Evolutionary conservation across 2,888 invertebrate species (phyloP).

Genomic region (Hesperia comma): DNA sequence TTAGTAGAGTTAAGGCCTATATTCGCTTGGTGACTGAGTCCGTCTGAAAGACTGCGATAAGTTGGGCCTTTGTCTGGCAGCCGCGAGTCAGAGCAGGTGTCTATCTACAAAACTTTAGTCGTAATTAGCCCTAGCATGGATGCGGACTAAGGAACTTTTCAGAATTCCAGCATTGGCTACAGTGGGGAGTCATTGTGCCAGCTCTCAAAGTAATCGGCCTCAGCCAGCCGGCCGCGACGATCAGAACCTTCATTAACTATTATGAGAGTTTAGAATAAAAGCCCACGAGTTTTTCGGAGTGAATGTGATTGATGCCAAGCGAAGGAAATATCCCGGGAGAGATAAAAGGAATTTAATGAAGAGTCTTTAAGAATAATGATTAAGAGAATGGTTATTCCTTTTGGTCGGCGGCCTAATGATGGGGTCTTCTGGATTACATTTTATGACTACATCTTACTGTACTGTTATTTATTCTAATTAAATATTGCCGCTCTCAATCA

Average conservation of each 20-base stretch:
- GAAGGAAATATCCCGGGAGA: slow-evolving; percentile 82
- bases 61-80: slow-evolving; percentile 79
- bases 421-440: slow-evolving; percentile 78
- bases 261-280: slow-evolving; percentile 84
- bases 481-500: slow-evolving; percentile 39
- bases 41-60: slow-evolving; percentile 80
- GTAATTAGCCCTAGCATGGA: slow-evolving; percentile 81
- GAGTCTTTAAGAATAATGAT: slow-evolving; percentile 84
- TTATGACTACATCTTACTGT: slow-evolving; percentile 71
- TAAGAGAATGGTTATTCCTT: slow-evolving; percentile 83
- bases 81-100: slow-evolving; percentile 80
- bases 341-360: slow-evolving; percentile 84
- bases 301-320: slow-evolving; percentile 83
- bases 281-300: slow-evolving; percentile 83
- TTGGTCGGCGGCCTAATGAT: slow-evolving; percentile 79
- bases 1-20: slow-evolving; percentile 55
- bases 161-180: slow-evolving; percentile 77
- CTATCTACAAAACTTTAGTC: slow-evolving; percentile 81
- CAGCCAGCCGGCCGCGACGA: slow-evolving; percentile 76
- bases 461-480: slow-evolving; percentile 68
- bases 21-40: slow-evolving; percentile 53
- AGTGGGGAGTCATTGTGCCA: slow-evolving; percentile 77
- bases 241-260: slow-evolving; percentile 83
- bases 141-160: slow-evolving; percentile 78
- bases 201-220: slow-evolving; percentile 80